Evolutionary conservation across 2,797 vertebrate species (phyloP).

Genomic region (Myioborus miniatus): DNA sequence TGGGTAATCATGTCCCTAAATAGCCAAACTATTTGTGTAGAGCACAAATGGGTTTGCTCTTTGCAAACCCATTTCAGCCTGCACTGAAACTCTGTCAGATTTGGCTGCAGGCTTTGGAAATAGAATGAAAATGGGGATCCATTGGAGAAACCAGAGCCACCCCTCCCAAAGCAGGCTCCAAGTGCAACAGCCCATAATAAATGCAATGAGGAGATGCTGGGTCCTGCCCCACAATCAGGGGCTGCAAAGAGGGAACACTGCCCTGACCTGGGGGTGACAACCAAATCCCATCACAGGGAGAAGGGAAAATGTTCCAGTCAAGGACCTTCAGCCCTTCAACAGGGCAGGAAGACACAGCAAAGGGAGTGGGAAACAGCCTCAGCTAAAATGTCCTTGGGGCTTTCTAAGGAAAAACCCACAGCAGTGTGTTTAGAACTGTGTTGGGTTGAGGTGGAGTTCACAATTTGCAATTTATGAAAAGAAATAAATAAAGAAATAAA

Average conservation of each 20-base stretch:
- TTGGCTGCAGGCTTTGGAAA: not conserved
- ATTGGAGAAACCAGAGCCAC: not conserved
- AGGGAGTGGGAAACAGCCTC: not conserved
- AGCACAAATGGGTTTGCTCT: not conserved
- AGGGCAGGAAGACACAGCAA: not conserved
- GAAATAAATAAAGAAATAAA: not conserved
- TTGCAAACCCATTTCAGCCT: not conserved
- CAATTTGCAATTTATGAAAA: not conserved
- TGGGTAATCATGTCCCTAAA: not conserved
- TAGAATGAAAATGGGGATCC: not conserved
- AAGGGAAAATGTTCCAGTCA: fast-evolving
- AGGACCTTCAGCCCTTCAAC: not conserved
- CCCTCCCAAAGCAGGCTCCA: not conserved
- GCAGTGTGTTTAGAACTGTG: not conserved
- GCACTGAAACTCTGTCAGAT: not conserved
- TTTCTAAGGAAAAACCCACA: not conserved
- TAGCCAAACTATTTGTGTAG: not conserved
- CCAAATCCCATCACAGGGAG: fast-evolving
- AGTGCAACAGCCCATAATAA: not conserved
- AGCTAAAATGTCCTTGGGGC: not conserved
- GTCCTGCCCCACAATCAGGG: fast-evolving
- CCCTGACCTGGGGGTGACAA: not conserved
- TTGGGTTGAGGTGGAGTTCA: not conserved
- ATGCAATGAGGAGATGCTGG: not conserved
- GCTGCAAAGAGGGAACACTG: not conserved